These are phyloP conservation scores for Drosophila yooni DNA, from an alignment of 2,888 invertebrate species.

Conservation along the genomic window DNA sequence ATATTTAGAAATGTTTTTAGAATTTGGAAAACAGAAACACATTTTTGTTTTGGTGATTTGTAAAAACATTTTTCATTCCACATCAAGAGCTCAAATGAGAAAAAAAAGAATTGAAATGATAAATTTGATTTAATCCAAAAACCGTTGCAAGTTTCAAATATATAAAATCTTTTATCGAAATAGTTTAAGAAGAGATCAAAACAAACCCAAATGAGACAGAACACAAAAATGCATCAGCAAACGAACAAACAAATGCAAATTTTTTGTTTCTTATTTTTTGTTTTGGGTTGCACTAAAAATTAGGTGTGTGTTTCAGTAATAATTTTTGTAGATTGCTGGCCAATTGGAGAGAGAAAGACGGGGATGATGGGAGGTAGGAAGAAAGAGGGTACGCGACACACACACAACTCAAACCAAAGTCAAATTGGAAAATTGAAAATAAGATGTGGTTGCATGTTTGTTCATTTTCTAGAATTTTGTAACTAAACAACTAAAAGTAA, in stretches of 20 bases:
- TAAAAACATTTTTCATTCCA: conserved; percentile 64
- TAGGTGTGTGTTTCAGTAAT: conserved; percentile 25
- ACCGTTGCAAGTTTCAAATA: conserved; percentile 5
- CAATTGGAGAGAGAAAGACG: conserved; percentile 25
- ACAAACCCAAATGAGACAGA: conserved; percentile 3
- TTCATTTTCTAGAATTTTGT: conserved; percentile 69
- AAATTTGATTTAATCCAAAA: conserved; percentile 16
- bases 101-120: conserved; percentile 7
- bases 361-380: neutral
- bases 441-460: conserved; percentile 72
- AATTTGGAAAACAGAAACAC: conserved; percentile 45
- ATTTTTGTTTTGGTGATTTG: conserved; percentile 17
- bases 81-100: conserved; percentile 62
- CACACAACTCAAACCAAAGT: conserved; percentile 69
- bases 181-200: conserved; percentile 9
- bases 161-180: conserved; percentile 16
- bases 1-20: conserved; percentile 7
- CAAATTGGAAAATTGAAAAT: conserved; percentile 58
- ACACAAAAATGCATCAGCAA: conserved; percentile 65
- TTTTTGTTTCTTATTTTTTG: neutral
- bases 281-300: conserved; percentile 36
- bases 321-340: conserved; percentile 26
- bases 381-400: conserved; percentile 48
- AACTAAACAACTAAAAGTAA: conserved; percentile 76
- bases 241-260: conserved; percentile 65